Percentiles rank a stretch among this genome's conserved stretches.
These are phyloP conservation scores for Campoplex nolae DNA, from an alignment of 2,888 invertebrate species.

Conservation along the genomic window DNA sequence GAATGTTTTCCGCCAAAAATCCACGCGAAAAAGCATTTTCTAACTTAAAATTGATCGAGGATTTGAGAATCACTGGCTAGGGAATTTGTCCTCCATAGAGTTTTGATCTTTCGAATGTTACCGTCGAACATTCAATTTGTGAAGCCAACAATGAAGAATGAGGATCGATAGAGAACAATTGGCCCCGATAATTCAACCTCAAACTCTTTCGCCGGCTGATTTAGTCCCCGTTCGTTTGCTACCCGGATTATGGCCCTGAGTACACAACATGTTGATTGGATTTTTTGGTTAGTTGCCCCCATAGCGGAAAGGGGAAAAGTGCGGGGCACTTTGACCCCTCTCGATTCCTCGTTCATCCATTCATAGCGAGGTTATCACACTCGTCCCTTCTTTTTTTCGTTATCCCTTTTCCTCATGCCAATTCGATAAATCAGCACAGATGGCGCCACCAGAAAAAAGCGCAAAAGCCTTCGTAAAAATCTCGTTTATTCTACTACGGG, in stretches of 20 bases:
- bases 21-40: too few relatives aligned
- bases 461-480: neutral
- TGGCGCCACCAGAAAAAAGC: neutral
- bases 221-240: neutral
- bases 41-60: neutral
- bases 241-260: neutral
- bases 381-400: neutral
- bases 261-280: conserved; percentile 2
- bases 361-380: conserved; percentile 33
- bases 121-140: neutral
- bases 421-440: conserved; percentile 47
- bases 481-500: neutral
- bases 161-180: neutral
- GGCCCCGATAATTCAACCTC: neutral
- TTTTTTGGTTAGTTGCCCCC: conserved; percentile 1
- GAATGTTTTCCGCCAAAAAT: neutral
- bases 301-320: neutral
- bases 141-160: neutral
- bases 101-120: neutral
- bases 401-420: neutral
- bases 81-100: neutral
- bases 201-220: neutral
- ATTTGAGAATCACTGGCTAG: neutral
- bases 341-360: conserved; percentile 15
- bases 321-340: neutral